These are phyloP conservation scores for Scylla paramamosain DNA, from an alignment of 1,140 invertebrate species.

Conservation along the genomic window DNA sequence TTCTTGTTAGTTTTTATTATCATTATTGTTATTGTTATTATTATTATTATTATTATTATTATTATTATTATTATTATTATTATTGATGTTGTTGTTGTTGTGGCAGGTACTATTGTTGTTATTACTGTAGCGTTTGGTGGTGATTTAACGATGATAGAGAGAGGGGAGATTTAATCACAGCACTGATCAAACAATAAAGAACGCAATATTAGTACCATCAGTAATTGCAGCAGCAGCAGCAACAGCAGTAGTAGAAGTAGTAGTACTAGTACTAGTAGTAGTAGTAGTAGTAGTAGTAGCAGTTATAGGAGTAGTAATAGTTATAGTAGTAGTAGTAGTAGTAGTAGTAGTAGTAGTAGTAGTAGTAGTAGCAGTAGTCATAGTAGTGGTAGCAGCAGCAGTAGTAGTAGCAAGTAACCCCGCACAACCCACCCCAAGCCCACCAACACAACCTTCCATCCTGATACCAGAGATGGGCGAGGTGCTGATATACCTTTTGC, in stretches of 20 bases:
- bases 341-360: conserved; percentile 24
- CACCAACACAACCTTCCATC: no score
- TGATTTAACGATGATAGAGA: no score
- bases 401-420: neutral
- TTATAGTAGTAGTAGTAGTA: conserved; percentile 7
- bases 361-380: neutral
- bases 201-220: no score
- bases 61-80: neutral
- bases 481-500: no score
- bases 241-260: conserved; percentile 28
- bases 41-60: neutral
- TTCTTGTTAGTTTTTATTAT: neutral
- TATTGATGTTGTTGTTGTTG: neutral
- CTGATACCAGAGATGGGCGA: no score
- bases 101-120: neutral
- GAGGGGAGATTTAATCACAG: no score
- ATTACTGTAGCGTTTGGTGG: no score
- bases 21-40: neutral
- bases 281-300: neutral
- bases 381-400: neutral
- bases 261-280: conserved; percentile 32
- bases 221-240: neutral
- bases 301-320: neutral
- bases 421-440: no score
- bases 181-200: no score